These are phyloP conservation scores for Hirtodrosophila cameraria DNA, from an alignment of 2,888 invertebrate species.

Conservation along the genomic window DNA sequence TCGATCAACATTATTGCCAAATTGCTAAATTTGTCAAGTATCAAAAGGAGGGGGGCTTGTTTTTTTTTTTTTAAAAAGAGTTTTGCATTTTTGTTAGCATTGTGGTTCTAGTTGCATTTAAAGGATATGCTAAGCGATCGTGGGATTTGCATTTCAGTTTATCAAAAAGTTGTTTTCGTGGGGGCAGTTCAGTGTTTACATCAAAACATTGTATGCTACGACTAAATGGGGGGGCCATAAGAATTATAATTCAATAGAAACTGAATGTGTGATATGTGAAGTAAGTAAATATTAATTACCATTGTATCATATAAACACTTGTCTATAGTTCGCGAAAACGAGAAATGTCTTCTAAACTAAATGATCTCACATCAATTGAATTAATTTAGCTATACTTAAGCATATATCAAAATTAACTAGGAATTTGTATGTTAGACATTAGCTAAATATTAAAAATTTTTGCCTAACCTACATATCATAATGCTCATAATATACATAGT, in stretches of 20 bases:
- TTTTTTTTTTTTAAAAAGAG: too few species aligned
- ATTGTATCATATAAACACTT: conserved; percentile 16
- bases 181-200: conserved; percentile 26
- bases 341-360: conserved; percentile 13
- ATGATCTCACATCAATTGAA: conserved; percentile 33
- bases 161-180: conserved; percentile 20
- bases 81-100: not conserved
- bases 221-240: conserved; percentile 4
- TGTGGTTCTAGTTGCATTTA: conserved; percentile 18
- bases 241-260: conserved; percentile 20
- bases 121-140: conserved; percentile 63
- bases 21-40: conserved; percentile 24
- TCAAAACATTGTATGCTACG: not conserved
- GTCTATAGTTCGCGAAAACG: conserved; percentile 15
- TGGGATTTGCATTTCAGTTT: conserved; percentile 44
- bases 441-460: conserved; percentile 63
- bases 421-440: conserved; percentile 33
- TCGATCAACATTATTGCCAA: conserved; percentile 9
- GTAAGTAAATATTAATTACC: conserved; percentile 11
- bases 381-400: conserved; percentile 6
- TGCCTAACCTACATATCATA: conserved; percentile 61
- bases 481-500: conserved; percentile 19
- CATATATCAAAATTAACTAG: conserved; percentile 30
- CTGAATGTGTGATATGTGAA: conserved; percentile 53
- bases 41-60: conserved; percentile 27